A percentile compares a stretch with the other conserved stretches of the same genome.
These are phyloP conservation scores for Clarias fuscus DNA, from an alignment of 2,797 vertebrate species.

Conservation along the genomic window DNA sequence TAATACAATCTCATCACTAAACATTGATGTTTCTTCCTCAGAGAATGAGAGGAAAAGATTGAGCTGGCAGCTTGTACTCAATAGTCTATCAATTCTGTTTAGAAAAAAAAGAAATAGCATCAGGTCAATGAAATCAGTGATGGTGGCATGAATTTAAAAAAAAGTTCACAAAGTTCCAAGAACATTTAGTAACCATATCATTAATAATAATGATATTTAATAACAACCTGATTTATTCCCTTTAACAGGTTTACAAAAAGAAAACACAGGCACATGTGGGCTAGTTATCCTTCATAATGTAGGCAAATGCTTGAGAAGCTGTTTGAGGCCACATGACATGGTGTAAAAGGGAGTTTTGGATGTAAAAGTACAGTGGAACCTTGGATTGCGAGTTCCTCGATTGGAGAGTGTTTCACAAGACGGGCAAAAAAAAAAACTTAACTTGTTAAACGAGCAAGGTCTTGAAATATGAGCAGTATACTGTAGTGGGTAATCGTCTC, in stretches of 20 bases:
- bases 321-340: background rate
- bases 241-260: background rate
- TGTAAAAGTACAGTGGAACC: background rate
- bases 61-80: slow-evolving; percentile 49
- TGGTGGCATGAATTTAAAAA: background rate
- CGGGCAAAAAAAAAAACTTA: too few species aligned
- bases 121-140: slow-evolving; percentile 22
- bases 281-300: background rate
- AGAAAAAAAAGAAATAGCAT: slow-evolving; percentile 14
- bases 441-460: too few species aligned
- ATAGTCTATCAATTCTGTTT: slow-evolving; percentile 29
- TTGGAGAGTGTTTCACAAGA: too few species aligned
- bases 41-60: slow-evolving; percentile 33
- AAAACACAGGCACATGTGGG: background rate
- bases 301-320: too few species aligned
- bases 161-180: background rate
- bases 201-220: background rate
- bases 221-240: background rate
- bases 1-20: slow-evolving; percentile 48
- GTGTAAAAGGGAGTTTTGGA: background rate
- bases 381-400: too few species aligned
- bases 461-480: too few species aligned
- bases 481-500: too few species aligned
- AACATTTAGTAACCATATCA: background rate
- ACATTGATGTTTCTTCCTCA: slow-evolving; percentile 47